Conservation (phyloP, 2,888 invertebrate genomes). For the Camptogramma bilineatum region DNA sequence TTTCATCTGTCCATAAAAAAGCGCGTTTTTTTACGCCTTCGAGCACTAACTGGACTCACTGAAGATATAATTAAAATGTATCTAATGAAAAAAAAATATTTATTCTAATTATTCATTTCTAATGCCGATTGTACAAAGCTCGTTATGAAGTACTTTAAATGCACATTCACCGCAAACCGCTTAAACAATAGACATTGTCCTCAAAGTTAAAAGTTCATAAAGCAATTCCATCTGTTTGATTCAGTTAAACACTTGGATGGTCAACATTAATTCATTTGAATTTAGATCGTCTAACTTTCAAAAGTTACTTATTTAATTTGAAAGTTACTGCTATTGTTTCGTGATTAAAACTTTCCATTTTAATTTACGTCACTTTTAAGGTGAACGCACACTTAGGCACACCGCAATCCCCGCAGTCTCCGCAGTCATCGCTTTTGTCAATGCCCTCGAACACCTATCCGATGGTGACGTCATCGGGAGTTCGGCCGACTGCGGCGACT, state of each 20-base stretch:
- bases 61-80: too few species aligned
- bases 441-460: too few species aligned
- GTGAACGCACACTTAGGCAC: too few species aligned
- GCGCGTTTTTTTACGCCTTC: too few species aligned
- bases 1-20: too few species aligned
- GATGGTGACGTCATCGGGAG: too few species aligned
- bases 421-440: too few species aligned
- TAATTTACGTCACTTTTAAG: neutral
- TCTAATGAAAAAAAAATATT: too few species aligned
- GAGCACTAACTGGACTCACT: too few species aligned
- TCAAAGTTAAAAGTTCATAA: slow-evolving; percentile 13
- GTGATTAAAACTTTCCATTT: slow-evolving; percentile 6
- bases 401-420: too few species aligned
- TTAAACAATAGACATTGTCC: slow-evolving; percentile 1
- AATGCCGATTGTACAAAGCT: neutral
- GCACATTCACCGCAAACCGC: neutral
- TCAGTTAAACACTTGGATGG: slow-evolving; percentile 23
- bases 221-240: slow-evolving; percentile 17
- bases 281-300: slow-evolving; percentile 17
- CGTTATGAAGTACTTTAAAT: neutral
- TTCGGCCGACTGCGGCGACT: too few species aligned
- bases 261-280: slow-evolving; percentile 27
- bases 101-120: too few species aligned
- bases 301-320: slow-evolving; percentile 18
- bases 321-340: slow-evolving; percentile 22